Evolutionary conservation across 2,797 vertebrate genomes (phyloP).

Genomic region (Potorous gilbertii): DNA sequence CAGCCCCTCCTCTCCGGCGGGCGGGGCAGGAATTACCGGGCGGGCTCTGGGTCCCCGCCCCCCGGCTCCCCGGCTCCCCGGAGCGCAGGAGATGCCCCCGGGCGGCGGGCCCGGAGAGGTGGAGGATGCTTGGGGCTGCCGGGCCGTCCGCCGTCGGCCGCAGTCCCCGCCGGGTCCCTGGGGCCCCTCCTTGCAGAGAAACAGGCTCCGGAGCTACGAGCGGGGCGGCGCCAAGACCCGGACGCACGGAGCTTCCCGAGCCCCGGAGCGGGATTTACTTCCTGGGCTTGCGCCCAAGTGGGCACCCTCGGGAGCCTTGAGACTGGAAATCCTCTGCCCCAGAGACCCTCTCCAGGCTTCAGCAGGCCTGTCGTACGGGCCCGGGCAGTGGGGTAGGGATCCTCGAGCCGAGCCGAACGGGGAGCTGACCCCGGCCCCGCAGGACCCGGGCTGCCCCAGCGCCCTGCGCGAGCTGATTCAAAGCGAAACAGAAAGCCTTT

Average conservation of each 20-base stretch:
- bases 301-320: not conserved
- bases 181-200: conserved; percentile 32
- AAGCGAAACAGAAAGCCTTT: not conserved
- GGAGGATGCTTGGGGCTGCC: not conserved
- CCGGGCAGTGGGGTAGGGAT: not conserved
- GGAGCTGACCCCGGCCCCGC: not conserved
- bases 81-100: not conserved
- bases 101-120: not conserved
- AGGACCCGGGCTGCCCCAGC: not conserved
- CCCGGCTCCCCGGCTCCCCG: conserved; percentile 47
- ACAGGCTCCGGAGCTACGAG: not conserved
- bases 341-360: not conserved
- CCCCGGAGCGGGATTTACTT: conserved; percentile 46
- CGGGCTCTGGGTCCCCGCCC: conserved; percentile 73
- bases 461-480: not conserved
- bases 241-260: conserved; percentile 19
- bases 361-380: not conserved
- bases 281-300: not conserved
- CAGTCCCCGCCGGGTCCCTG: not conserved
- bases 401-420: not conserved
- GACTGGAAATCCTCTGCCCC: not conserved
- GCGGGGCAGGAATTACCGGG: conserved; percentile 68
- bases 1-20: conserved; percentile 77
- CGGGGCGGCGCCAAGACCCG: conserved; percentile 25
- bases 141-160: conserved; percentile 27